These are phyloP conservation scores for Tinea pellionella DNA, from an alignment of 2,888 invertebrate species.

Conservation along the genomic window DNA sequence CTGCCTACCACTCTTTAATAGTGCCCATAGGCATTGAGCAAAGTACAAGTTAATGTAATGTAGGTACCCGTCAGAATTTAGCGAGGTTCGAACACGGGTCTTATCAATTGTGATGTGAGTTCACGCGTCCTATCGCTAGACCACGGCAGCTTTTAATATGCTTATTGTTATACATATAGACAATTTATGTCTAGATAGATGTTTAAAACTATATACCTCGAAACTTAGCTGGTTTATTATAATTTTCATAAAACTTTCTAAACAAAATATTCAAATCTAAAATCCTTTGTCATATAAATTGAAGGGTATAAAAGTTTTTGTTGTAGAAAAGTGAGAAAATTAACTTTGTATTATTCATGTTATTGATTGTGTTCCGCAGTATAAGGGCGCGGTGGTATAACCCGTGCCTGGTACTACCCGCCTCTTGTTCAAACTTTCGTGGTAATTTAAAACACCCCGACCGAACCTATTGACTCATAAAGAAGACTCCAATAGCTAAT, in stretches of 20 bases:
- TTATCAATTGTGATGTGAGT: too few relatives aligned
- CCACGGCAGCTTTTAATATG: too few relatives aligned
- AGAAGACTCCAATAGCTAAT: slow-evolving; percentile 45
- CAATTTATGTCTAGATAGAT: too few relatives aligned
- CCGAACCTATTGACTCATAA: slow-evolving; percentile 46
- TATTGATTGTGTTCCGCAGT: slow-evolving; percentile 56
- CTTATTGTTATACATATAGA: too few relatives aligned
- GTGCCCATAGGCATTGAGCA: too few relatives aligned
- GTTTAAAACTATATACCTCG: too few relatives aligned
- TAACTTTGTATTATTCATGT: slow-evolving; percentile 26
- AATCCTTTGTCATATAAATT: not conserved
- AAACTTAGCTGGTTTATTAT: not conserved
- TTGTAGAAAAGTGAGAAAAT: slow-evolving; percentile 24
- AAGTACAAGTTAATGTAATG: too few relatives aligned
- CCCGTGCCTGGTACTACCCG: slow-evolving; percentile 43
- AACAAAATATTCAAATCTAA: not conserved
- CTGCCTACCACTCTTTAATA: too few relatives aligned
- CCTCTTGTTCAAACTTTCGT: slow-evolving; percentile 37
- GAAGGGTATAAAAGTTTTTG: not conserved
- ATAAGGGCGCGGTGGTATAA: slow-evolving; percentile 24
- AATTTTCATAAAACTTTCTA: not conserved
- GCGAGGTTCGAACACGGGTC: too few relatives aligned
- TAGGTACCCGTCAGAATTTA: too few relatives aligned
- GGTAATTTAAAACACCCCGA: slow-evolving; percentile 49
- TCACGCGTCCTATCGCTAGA: too few relatives aligned